A percentile compares a stretch with the other conserved stretches of the same genome.
phyloP scores from a whole-genome alignment of 2,888 invertebrate genomes.

The Tipula unca region DNA sequence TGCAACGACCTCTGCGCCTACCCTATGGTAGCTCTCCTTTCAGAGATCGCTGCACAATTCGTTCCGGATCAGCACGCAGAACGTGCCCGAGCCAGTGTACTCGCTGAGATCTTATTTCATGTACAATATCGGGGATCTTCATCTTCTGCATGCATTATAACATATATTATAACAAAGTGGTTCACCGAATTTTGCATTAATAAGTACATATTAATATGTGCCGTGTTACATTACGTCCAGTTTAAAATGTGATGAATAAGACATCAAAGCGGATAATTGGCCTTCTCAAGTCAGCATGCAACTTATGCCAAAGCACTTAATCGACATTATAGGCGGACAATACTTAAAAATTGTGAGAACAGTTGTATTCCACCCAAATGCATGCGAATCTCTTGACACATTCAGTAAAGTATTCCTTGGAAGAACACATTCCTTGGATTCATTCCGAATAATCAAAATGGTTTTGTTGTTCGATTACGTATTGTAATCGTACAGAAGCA shows the following conservation, averaged over 20 bases:
- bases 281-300: conserved; percentile 89
- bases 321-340: conserved; percentile 81
- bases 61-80: too few species aligned
- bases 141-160: too few species aligned
- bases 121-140: too few species aligned
- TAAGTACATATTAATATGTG: too few species aligned
- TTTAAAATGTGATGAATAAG: conserved; percentile 74
- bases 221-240: conserved; percentile 67
- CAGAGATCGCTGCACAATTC: too few species aligned
- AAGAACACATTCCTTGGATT: conserved; percentile 72
- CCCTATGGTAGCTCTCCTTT: too few species aligned
- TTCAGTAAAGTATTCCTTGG: conserved; percentile 87
- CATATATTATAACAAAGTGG: conserved; percentile 86
- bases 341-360: conserved; percentile 88
- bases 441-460: conserved; percentile 75
- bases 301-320: conserved; percentile 84
- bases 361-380: conserved; percentile 79
- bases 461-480: conserved; percentile 65
- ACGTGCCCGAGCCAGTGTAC: too few species aligned
- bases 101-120: too few species aligned
- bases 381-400: conserved; percentile 77
- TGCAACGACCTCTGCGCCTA: too few species aligned
- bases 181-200: too few species aligned
- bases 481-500: conserved; percentile 67
- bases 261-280: conserved; percentile 90